Base-by-base conservation (phyloP, 1,140 invertebrate genomes). In the Saccostrea glomerata region DNA sequence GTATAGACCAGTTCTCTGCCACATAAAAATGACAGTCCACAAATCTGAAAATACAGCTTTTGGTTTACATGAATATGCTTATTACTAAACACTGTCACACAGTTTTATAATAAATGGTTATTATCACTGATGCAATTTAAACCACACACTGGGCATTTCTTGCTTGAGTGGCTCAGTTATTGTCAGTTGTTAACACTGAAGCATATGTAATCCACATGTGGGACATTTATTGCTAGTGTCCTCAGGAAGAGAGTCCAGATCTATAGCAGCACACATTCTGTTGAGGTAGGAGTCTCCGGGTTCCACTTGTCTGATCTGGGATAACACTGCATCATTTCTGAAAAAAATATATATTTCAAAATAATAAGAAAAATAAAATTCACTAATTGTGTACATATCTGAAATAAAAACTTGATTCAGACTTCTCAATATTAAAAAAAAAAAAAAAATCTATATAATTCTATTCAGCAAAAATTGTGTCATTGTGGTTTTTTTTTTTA, bases 281-380 rank as follows among this genome's bases (percentile, higher is more conserved):
- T 77, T 77, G 25, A 77, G 70, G 25, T 77, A 77, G 25, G 70
- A 36, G 70, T 77, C 30, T 77, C 15, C 70, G 1, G 70, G 70
- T 15, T 4, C 15, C 13, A 30, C 25, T 12, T 77, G 70, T 13
- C 7, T 77, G 7, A 77, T 15, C 70, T 77, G 25, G 13, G 25
- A 77, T 77, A 30, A 77, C 15, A 36, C 23, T 30, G 70, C 70
- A 77, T 77, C 70, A 23, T 15, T 36, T 36, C 70, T 77, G 70
- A 25, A 77, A 77, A 30, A 47, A 77, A 15, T 40, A 25, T 25
- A 36, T 6, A 66, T 66, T n/a, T 20, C n/a, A 5, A 20, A 66
- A n/a, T 36, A 36, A 36, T 36, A 36, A 63, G 15, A 17, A 17
- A 63, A 63, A 63, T 5, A 66, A 66, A 20, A 20, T 66, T 47